A percentile compares a stretch with the other conserved stretches of the same genome.
Conservation (phyloP, 2,113 vertebrate genomes). For the Labeo rohita region DNA sequence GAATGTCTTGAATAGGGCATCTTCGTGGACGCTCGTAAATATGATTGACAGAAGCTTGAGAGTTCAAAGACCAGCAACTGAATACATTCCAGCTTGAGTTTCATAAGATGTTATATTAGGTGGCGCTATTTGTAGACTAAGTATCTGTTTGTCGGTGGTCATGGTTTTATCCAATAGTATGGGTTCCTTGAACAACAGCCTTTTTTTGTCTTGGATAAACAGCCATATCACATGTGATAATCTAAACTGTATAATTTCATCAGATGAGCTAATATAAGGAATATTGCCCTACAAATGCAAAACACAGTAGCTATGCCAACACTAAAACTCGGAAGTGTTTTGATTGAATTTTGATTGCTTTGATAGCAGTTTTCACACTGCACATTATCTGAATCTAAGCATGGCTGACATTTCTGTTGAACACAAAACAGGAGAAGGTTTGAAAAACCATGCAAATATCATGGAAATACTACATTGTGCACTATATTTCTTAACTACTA, state of each 20-base stretch:
- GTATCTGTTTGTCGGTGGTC: background rate
- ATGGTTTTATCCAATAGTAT: slow-evolving; percentile 6
- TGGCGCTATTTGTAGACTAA: slow-evolving; percentile 34
- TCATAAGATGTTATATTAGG: slow-evolving; percentile 26
- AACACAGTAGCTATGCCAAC: background rate
- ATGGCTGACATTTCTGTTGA: background rate
- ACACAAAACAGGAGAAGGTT: background rate
- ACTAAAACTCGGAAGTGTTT: background rate
- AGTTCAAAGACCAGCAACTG: slow-evolving; percentile 38
- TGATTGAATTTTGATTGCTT: background rate
- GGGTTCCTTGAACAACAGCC: background rate
- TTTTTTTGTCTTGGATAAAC: background rate
- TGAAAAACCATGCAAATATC: background rate
- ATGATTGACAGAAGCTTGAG: slow-evolving; percentile 31
- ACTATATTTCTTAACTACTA: background rate
- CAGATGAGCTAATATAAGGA: background rate
- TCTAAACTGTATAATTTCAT: background rate
- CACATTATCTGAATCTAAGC: background rate
- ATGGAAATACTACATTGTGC: background rate
- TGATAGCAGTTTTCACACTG: background rate
- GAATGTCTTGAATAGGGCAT: slow-evolving; percentile 17
- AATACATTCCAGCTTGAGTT: slow-evolving; percentile 36
- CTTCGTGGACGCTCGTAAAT: slow-evolving; percentile 14
- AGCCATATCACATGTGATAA: background rate
- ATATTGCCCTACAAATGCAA: background rate